Percentiles rank a stretch among this genome's conserved stretches.
Evolutionary conservation across 1,140 invertebrate genomes (phyloP).

Genomic region (Caerostris extrusa): DNA sequence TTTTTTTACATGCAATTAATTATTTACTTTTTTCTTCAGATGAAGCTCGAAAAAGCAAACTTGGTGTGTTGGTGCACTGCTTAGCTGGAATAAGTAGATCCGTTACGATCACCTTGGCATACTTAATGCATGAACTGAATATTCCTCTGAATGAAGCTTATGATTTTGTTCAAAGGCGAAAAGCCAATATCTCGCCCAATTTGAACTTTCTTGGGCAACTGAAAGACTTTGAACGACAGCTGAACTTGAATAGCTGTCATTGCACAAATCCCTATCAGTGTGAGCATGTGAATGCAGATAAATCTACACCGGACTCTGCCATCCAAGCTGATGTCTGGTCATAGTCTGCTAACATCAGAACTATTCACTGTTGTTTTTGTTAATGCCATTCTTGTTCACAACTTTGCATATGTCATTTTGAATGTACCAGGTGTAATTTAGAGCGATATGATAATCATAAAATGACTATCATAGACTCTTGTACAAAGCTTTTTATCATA

Average conservation of each 20-base stretch:
- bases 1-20: background rate
- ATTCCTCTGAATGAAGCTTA: slow-evolving; percentile 94
- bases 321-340: slow-evolving; percentile 42
- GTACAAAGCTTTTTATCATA: background rate
- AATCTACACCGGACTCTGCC: slow-evolving; percentile 58
- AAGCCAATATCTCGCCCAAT: slow-evolving; percentile 96
- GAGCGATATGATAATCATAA: background rate
- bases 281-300: background rate
- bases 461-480: background rate
- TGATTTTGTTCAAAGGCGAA: slow-evolving; percentile 90
- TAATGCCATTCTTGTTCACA: slow-evolving; percentile 3
- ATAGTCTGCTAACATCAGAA: background rate
- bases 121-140: slow-evolving; percentile 94
- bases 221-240: slow-evolving; percentile 90
- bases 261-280: background rate
- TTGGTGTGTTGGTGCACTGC: slow-evolving; percentile 94
- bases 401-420: background rate
- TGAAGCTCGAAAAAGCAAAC: slow-evolving; percentile 89
- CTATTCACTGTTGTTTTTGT: background rate
- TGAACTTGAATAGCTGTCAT: slow-evolving; percentile 42
- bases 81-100: slow-evolving; percentile 97
- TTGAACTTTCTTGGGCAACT: slow-evolving; percentile 99
- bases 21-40: slow-evolving; percentile 85
- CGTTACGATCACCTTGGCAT: slow-evolving; percentile 96
- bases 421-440: background rate